phyloP scores from a whole-genome alignment of 2,797 vertebrate species.

The Coilia nasus region DNA sequence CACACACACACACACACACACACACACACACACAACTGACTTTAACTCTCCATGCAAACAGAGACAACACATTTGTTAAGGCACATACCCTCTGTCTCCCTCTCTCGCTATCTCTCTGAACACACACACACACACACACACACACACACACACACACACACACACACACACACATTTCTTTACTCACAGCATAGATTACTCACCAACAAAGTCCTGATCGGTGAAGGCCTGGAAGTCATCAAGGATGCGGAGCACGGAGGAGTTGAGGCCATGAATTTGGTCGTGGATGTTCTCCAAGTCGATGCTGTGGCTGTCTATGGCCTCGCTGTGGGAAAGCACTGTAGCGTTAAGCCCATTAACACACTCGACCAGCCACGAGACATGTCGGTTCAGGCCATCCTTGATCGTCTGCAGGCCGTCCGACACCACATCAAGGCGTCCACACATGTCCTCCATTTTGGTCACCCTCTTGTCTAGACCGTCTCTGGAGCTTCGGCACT shows the following conservation, averaged over 20 bases:
- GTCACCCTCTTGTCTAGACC: slow-evolving; percentile 81
- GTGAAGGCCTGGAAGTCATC: slow-evolving; percentile 75
- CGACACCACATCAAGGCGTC: slow-evolving; percentile 80
- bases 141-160: no score
- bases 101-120: background rate
- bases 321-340: slow-evolving; percentile 69
- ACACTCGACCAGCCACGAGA: slow-evolving; percentile 85
- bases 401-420: slow-evolving; percentile 81
- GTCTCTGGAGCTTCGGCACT: slow-evolving; percentile 74
- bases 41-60: background rate
- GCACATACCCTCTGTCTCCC: background rate
- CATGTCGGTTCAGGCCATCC: slow-evolving; percentile 82
- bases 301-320: slow-evolving; percentile 75
- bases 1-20: no score
- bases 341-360: slow-evolving; percentile 85
- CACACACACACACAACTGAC: background rate
- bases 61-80: background rate
- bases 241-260: slow-evolving; percentile 77
- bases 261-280: slow-evolving; percentile 78
- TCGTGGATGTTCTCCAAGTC: slow-evolving; percentile 76
- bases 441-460: slow-evolving; percentile 85
- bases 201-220: slow-evolving; percentile 75
- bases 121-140: background rate
- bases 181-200: slow-evolving; percentile 44
- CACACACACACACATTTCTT: slow-evolving; percentile 48